Base-by-base conservation (phyloP, 1,140 invertebrate genomes). In the Lasioglossum baleicum region DNA sequence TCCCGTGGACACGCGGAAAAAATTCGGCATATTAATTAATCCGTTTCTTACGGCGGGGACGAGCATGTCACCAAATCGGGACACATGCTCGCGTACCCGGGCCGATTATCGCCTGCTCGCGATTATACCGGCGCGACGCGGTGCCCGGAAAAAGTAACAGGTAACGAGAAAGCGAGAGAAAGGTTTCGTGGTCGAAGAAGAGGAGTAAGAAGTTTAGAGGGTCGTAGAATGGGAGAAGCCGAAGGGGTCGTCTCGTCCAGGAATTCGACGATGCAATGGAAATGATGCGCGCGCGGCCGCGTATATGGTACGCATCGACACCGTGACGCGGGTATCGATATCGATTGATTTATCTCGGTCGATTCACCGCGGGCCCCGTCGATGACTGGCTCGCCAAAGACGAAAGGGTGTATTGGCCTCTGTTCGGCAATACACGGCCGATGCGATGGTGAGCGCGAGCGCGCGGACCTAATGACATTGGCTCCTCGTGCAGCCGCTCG, bases 271-370 rank as follows among this genome's bases (percentile, higher is more conserved):
- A 56, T 68, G 83, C 81, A 72, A 86, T 84, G 85, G 75, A 87
- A 89, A 87, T 86, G 69, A 69, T 58, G 68, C 84, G 71, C 75
- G 70, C 56, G 79, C 82, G 81, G 44, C 11, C 82, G 82, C 74
- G 75, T 84, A 88, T 78, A 69, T 66, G 66, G 70, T 81, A 85
- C 82, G 51, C 68, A 75, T 77, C 69, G 73, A 64, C 80, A 82
- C 81, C 84, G 87, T 89, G 89, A 90, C 87, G 88, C 85, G 78
- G 75, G 80, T 84, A 87, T 87, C 88, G 89, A 89, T 90, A 90
- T 88, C 87, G 86, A 90, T 91, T 91, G 88, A 91, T 91, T 91
- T 90, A 90, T 91, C 89, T 90, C 83, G 83, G 66, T 80, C 85
- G 88, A 89, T 87, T 89, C 79, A 65, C 79, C 61, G 69, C 22